A percentile compares a stretch with the other conserved stretches of the same genome.
These are phyloP conservation scores for Cryptocephalus moraei DNA, from an alignment of 2,888 invertebrate species.

Conservation along the genomic window DNA sequence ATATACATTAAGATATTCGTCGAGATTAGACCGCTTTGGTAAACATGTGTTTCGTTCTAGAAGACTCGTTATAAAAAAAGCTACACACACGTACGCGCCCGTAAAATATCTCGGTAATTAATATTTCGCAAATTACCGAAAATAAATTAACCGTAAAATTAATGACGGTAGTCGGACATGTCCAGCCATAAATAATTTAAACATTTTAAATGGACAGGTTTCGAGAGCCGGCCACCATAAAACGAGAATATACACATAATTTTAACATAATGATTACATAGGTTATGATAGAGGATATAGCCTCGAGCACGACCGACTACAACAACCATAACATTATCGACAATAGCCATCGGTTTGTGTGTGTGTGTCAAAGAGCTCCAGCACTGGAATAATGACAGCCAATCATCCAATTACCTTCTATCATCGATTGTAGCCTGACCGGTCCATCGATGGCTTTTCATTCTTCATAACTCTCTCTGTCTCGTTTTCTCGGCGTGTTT, in stretches of 20 bases:
- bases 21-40: too few species aligned
- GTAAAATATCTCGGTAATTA: not conserved
- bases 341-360: conserved; percentile 27
- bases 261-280: conserved; percentile 15
- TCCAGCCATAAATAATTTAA: not conserved
- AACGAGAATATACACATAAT: conserved; percentile 5
- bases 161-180: not conserved
- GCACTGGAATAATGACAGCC: conserved; percentile 33
- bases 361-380: conserved; percentile 30
- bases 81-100: too few species aligned
- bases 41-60: too few species aligned
- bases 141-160: not conserved
- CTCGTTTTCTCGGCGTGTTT: not conserved
- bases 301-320: conserved; percentile 15
- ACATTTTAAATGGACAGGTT: not conserved
- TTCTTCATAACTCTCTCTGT: conserved; percentile 1
- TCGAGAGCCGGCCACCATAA: conserved; percentile 1
- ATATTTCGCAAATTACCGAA: not conserved
- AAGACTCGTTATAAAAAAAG: too few species aligned
- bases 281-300: conserved; percentile 22
- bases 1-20: too few species aligned
- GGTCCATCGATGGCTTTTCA: conserved; percentile 27
- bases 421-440: conserved; percentile 33
- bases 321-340: conserved; percentile 31
- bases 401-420: conserved; percentile 36